A percentile compares a stretch with the other conserved stretches of the same genome.
Evolutionary conservation across 1,140 invertebrate genomes (phyloP).

Genomic region (Papilio polytes): DNA sequence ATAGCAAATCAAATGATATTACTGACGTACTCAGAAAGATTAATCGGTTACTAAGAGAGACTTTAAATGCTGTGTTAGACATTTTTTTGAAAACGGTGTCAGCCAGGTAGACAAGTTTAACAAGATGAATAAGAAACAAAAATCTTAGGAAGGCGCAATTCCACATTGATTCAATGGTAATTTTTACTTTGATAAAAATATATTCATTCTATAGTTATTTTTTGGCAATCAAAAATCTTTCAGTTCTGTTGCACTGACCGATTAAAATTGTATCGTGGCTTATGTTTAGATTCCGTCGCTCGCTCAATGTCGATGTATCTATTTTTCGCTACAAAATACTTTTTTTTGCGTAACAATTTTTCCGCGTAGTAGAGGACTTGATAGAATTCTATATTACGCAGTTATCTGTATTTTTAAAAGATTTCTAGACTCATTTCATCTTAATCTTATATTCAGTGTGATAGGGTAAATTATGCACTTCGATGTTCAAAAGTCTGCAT

Average conservation of each 20-base stretch:
- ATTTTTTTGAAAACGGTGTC: background rate
- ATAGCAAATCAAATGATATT: background rate
- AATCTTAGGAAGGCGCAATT: background rate
- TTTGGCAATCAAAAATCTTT: conserved; percentile 15
- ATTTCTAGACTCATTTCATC: background rate
- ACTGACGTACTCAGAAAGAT: background rate
- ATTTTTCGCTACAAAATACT: conserved; percentile 14
- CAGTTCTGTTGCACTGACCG: background rate
- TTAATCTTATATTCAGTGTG: background rate
- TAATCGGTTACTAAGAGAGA: background rate
- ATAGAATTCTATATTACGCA: conserved; percentile 9
- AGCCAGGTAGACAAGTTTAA: too few relatives aligned
- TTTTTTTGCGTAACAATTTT: background rate
- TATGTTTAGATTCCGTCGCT: conserved; percentile 21
- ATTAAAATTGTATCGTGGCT: conserved; percentile 24
- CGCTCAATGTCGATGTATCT: conserved; percentile 8
- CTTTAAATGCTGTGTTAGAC: background rate
- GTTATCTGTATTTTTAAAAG: background rate
- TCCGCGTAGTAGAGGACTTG: background rate
- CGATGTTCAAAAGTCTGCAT: background rate
- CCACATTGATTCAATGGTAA: background rate
- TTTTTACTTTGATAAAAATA: background rate
- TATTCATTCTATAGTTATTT: conserved; percentile 1
- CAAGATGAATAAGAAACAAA: too few relatives aligned
- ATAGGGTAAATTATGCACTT: background rate